Conservation (phyloP, 2,888 invertebrate species). For the Punctoribates punctum region DNA sequence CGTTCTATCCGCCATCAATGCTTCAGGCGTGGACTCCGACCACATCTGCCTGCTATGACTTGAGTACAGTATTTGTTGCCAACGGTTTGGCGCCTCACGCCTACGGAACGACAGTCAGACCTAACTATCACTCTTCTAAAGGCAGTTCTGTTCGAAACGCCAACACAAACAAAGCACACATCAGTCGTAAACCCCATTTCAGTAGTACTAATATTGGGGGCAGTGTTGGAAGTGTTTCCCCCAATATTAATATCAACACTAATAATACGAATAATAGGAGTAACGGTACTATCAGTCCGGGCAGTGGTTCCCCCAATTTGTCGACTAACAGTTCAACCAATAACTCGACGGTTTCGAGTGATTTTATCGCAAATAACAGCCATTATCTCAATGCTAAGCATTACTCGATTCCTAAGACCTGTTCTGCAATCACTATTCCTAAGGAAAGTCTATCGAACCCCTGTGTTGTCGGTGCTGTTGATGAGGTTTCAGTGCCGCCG, state of each 20-base stretch:
- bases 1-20: conserved; percentile 50
- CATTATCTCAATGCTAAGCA: conserved; percentile 3
- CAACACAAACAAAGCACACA: conserved; percentile 16
- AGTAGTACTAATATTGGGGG: background rate
- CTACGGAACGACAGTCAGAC: conserved; percentile 44
- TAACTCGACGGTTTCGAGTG: background rate
- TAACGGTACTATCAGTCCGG: conserved; percentile 21
- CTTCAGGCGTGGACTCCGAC: conserved; percentile 49
- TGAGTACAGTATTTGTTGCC: conserved; percentile 61
- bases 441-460: background rate
- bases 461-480: conserved; percentile 18
- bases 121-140: conserved; percentile 7
- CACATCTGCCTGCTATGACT: conserved; percentile 48
- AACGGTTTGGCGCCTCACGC: conserved; percentile 68
- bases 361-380: conserved; percentile 23
- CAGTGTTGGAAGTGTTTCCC: background rate
- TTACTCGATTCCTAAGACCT: conserved; percentile 14
- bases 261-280: background rate
- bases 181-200: conserved; percentile 7
- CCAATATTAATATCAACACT: background rate
- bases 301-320: background rate
- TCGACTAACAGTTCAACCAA: conserved; percentile 8
- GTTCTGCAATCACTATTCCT: background rate
- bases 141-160: background rate
- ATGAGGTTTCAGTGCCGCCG: background rate